phyloP scores from a whole-genome alignment of 1,140 invertebrate species.

The Leptinotarsa lineolata region DNA sequence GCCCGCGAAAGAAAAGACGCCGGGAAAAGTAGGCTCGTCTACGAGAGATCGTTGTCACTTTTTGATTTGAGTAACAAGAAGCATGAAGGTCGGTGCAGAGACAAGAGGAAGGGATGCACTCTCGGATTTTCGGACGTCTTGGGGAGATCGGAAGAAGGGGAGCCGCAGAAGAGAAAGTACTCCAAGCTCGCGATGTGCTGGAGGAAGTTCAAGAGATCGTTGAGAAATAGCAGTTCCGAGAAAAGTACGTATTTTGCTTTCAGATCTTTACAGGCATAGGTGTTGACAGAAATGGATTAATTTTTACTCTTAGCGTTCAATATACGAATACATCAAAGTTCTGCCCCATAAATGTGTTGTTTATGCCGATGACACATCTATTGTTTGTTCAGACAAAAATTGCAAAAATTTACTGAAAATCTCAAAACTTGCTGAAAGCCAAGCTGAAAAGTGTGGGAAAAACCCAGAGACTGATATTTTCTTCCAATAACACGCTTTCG shows the following conservation, averaged over 20 bases:
- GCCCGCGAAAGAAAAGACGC: conserved; percentile 20
- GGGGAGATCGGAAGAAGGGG: conserved; percentile 25
- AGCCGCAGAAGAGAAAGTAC: conserved; percentile 23
- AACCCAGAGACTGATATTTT: too few species aligned
- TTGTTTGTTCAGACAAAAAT: too few species aligned
- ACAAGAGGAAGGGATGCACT: conserved; percentile 28
- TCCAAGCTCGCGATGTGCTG: conserved; percentile 32
- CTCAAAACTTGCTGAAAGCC: too few species aligned
- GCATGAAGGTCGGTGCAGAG: conserved; percentile 12
- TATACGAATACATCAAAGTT: too few species aligned
- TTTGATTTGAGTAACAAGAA: conserved; percentile 33
- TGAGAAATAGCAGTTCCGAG: background rate
- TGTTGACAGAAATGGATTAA: too few species aligned
- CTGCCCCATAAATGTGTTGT: too few species aligned
- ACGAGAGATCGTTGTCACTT: conserved; percentile 39
- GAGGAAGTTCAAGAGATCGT: conserved; percentile 33
- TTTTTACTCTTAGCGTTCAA: too few species aligned
- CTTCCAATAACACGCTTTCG: too few species aligned
- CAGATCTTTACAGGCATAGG: too few species aligned
- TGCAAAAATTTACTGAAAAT: too few species aligned
- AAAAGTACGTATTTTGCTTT: background rate
- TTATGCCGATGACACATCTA: too few species aligned
- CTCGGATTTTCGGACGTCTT: conserved; percentile 31
- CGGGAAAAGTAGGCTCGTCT: conserved; percentile 35
- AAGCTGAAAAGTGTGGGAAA: too few species aligned